Evolutionary conservation across 2,888 invertebrate genomes (phyloP), one percentile per base, ranked within the genome.

Genomic region (Stratiomys singularior): DNA sequence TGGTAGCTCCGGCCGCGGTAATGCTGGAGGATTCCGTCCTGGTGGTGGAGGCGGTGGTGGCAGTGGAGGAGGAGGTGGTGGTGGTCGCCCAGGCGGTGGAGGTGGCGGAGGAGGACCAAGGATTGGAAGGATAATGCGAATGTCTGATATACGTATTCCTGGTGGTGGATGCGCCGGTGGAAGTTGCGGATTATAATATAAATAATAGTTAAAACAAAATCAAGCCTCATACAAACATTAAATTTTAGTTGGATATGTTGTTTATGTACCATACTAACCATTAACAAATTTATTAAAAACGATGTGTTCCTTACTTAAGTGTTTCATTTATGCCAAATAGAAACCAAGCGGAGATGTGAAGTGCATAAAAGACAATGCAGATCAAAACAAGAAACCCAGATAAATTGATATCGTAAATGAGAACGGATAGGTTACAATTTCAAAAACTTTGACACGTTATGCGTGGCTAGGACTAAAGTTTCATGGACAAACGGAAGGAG

Each of bases 101-200:
- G 44, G 77, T 28, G 80, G 81, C 25, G 80, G 80, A 0, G 79
- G 64, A 15, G 67, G 77, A 67, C 79, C 81, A 71, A 80, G 81
- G 76, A 80, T 81, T 44, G 81, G 81, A 13, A 69, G 81, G 4
- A 79, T 81, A 13, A 80, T 78, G 79, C 79, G 80, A 5, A 81
- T 81, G 79, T 80, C 81, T 9, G 81, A 81, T 44, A 81, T 81
- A 15, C 79, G 78, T 21, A 78, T 81, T 0, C 81, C 81, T 5
- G 81, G 81, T 0, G 81, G 81, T 63, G 81, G 81, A 77, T 81
- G 81, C 79, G 78, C 80, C 13, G 78, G 81, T 78, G 81, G 81
- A 81, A 78, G 81, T 80, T 81, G 67, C 56, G 56, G 67, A 23
- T 18, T 56, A 28, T 64, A 21, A 77, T 52, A 4, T 15, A 4